Conservation (phyloP, 2,888 invertebrate species). For the Eremobia ochroleuca region DNA sequence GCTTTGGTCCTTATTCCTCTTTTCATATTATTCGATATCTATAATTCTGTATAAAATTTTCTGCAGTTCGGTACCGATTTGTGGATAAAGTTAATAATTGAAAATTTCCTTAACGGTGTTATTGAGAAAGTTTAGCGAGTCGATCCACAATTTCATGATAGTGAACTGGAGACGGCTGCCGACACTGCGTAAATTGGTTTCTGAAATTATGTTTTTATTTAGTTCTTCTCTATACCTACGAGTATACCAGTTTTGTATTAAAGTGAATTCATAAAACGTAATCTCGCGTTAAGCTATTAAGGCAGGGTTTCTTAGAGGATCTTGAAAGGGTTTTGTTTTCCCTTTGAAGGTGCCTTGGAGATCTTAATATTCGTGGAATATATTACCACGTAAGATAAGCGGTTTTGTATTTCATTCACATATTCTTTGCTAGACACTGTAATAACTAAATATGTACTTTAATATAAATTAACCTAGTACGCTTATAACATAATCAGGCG, state of each 20-base stretch:
- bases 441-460: too few relatives aligned
- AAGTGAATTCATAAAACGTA: neutral
- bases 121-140: constrained; percentile 80
- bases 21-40: constrained; percentile 63
- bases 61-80: constrained; percentile 62
- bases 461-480: too few relatives aligned
- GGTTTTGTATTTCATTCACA: constrained; percentile 12
- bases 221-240: constrained; percentile 32
- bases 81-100: constrained; percentile 82
- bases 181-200: constrained; percentile 70
- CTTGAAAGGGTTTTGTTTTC: constrained; percentile 43
- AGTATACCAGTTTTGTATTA: neutral
- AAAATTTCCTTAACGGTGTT: constrained; percentile 78
- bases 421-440: neutral
- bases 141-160: constrained; percentile 73
- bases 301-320: constrained; percentile 9
- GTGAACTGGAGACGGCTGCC: constrained; percentile 66
- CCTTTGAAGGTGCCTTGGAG: constrained; percentile 16
- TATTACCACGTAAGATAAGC: constrained; percentile 20
- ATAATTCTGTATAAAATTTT: constrained; percentile 53
- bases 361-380: constrained; percentile 36
- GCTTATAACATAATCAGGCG: neutral
- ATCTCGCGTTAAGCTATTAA: constrained; percentile 38
- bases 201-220: constrained; percentile 64
- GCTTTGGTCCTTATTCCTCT: constrained; percentile 40